phyloP scores from a whole-genome alignment of 2,113 vertebrate species.

The Centropus unirufus region DNA sequence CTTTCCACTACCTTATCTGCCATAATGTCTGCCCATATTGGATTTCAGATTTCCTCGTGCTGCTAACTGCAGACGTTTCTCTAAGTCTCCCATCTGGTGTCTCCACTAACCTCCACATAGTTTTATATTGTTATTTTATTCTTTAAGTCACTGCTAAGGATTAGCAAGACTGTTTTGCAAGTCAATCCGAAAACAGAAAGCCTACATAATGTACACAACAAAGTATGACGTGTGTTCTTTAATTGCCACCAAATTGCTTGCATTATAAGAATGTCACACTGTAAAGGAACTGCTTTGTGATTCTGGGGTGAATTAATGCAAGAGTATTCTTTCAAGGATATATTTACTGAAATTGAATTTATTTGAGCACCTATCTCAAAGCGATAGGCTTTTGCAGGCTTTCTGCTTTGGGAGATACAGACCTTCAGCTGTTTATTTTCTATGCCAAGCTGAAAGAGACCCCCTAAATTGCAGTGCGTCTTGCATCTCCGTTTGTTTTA shows the following conservation, averaged over 20 bases:
- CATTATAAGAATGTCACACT: neutral
- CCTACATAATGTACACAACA: neutral
- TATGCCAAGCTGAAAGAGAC: neutral
- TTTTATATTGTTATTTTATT: constrained; percentile 25
- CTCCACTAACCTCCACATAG: neutral
- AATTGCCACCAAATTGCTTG: neutral
- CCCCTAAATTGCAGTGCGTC: neutral
- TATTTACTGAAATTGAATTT: neutral
- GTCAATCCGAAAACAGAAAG: no score
- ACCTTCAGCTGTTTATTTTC: neutral
- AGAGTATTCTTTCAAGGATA: neutral
- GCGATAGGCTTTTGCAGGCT: neutral
- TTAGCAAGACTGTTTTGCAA: neutral
- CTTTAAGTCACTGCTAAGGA: neutral
- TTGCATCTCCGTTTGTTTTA: neutral
- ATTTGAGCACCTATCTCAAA: neutral
- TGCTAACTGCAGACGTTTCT: constrained; percentile 63
- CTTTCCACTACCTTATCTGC: constrained; percentile 65
- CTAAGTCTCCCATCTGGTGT: constrained; percentile 59
- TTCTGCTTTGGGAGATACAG: neutral
- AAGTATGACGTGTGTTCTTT: neutral
- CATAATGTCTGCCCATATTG: constrained; percentile 71
- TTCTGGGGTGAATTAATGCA: neutral
- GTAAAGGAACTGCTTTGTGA: neutral
- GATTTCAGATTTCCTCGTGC: constrained; percentile 67